Percentiles rank a stretch among this genome's conserved stretches.
Conservation (phyloP, 2,113 vertebrate genomes). For the Odobenus rosmarus region DNA sequence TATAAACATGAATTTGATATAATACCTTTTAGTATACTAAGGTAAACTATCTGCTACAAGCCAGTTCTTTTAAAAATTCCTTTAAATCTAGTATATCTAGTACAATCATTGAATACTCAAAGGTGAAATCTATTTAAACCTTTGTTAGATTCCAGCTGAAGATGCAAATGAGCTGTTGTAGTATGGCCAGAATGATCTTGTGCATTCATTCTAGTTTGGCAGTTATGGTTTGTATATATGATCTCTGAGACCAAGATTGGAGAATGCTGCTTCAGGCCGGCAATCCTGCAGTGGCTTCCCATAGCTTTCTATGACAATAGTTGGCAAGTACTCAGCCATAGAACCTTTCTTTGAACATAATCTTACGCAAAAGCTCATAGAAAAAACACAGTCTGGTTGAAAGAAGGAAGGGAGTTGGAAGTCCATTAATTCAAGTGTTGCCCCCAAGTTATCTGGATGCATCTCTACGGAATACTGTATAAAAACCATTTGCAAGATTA, state of each 20-base stretch:
- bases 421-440: background rate
- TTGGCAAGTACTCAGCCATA: background rate
- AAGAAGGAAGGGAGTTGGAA: background rate
- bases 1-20: constrained; percentile 39
- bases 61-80: constrained; percentile 3
- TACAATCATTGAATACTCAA: background rate
- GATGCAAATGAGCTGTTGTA: background rate
- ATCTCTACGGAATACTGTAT: background rate
- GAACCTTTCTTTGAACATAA: background rate
- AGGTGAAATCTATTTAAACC: constrained; percentile 45
- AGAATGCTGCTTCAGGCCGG: background rate
- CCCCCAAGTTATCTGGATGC: background rate
- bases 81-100: background rate
- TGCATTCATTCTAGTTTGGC: background rate
- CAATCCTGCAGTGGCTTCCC: background rate
- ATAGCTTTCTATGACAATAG: background rate
- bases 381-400: constrained; percentile 48
- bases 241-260: background rate
- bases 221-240: background rate
- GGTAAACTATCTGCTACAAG: background rate
- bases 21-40: background rate
- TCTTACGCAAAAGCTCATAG: constrained; percentile 31
- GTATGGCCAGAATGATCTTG: background rate
- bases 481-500: background rate
- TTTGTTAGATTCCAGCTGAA: constrained; percentile 12